Evolutionary conservation across 1,140 invertebrate genomes (phyloP).

Genomic region (Leptopilina clavipes): DNA sequence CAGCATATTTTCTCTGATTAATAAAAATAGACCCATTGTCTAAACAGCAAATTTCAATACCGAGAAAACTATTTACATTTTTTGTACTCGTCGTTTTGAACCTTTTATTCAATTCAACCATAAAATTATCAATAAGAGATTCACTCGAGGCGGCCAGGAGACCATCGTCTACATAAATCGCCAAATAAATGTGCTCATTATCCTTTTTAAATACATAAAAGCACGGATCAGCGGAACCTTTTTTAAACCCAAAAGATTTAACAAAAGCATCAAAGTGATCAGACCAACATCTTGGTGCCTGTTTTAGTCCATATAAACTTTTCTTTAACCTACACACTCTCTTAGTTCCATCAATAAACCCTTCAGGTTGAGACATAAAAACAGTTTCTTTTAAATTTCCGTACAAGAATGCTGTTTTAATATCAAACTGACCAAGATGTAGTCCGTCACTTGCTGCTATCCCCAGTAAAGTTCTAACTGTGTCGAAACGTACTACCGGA

Average conservation of each 20-base stretch:
- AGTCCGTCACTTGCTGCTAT: slow-evolving; percentile 33
- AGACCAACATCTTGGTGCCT: too few species aligned
- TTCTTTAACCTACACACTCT: slow-evolving; percentile 37
- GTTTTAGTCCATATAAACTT: slow-evolving; percentile 49
- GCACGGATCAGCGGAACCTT: too few species aligned
- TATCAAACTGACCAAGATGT: slow-evolving; percentile 41
- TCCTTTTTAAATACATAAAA: too few species aligned
- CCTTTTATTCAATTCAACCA: slow-evolving; percentile 26
- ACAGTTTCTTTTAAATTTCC: slow-evolving; percentile 48
- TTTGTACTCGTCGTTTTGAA: slow-evolving; percentile 43
- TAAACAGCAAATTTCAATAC: slow-evolving; percentile 8
- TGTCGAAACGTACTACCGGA: slow-evolving; percentile 38
- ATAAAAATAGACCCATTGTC: slow-evolving; percentile 40
- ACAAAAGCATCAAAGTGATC: too few species aligned
- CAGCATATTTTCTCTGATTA: slow-evolving; percentile 36
- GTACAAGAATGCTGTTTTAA: slow-evolving; percentile 56
- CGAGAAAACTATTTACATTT: slow-evolving; percentile 46
- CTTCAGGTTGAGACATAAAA: slow-evolving; percentile 63
- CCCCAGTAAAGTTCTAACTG: slow-evolving; percentile 33
- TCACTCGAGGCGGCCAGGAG: slow-evolving; percentile 35
- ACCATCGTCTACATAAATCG: slow-evolving; percentile 44
- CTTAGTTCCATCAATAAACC: slow-evolving; percentile 43
- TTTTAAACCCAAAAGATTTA: too few species aligned
- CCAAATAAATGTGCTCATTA: too few species aligned
- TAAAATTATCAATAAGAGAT: slow-evolving; percentile 29